Conservation (phyloP, 2,797 vertebrate genomes). For the Crypturellus tataupa region DNA sequence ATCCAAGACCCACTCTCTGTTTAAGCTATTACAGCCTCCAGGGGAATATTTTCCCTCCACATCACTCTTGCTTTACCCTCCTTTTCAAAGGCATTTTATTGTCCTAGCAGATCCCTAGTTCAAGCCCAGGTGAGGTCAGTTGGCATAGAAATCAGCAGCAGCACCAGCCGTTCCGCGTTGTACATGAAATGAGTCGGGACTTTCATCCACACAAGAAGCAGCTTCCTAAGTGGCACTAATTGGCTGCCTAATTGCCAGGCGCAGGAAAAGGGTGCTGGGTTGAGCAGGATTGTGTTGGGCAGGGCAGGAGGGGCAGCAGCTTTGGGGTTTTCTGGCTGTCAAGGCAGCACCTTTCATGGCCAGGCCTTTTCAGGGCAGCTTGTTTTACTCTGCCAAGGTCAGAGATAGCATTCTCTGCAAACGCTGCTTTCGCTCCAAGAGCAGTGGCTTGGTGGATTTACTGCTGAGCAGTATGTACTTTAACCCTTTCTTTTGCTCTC, state of each 20-base stretch:
- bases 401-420: constrained; percentile 57
- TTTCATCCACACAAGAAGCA: constrained; percentile 9
- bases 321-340: constrained; percentile 33
- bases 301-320: constrained; percentile 62
- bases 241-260: constrained; percentile 69
- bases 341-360: constrained; percentile 46
- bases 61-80: neutral
- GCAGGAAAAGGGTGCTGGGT: constrained; percentile 48
- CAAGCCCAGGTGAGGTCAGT: constrained; percentile 53
- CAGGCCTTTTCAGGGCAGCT: constrained; percentile 21
- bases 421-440: neutral
- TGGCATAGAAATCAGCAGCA: constrained; percentile 58
- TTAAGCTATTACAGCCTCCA: neutral
- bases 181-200: constrained; percentile 58
- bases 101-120: constrained; percentile 38
- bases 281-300: constrained; percentile 67
- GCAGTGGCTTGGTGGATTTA: neutral
- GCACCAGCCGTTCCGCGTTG: constrained; percentile 16
- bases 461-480: neutral
- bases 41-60: neutral
- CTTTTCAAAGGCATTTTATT: constrained; percentile 45
- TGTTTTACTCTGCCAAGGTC: constrained; percentile 65
- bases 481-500: constrained; percentile 14
- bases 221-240: constrained; percentile 69
- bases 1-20: neutral